Percentiles rank a stretch among this genome's conserved stretches.
Conservation (phyloP, 2,888 invertebrate genomes). For the Agriopis aurantiaria region DNA sequence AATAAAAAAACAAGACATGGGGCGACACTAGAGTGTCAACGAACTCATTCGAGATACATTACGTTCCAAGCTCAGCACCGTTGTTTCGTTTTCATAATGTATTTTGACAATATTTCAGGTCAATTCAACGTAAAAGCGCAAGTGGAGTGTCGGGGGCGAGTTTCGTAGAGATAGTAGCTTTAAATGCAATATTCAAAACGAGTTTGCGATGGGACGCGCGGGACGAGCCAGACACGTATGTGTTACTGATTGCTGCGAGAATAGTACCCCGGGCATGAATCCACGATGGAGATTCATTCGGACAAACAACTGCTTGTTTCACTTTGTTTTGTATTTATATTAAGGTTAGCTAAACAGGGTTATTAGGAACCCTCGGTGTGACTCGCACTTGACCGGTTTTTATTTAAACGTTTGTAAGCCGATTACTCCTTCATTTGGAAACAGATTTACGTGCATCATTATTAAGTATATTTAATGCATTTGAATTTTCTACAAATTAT, state of each 20-base stretch:
- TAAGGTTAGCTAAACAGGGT: not conserved
- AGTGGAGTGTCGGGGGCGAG: slow-evolving; percentile 43
- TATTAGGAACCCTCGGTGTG: too few relatives aligned
- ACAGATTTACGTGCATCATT: too few relatives aligned
- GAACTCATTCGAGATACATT: slow-evolving; percentile 26
- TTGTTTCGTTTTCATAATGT: slow-evolving; percentile 36
- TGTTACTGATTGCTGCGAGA: slow-evolving; percentile 77
- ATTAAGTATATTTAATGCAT: too few relatives aligned
- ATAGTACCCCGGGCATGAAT: slow-evolving; percentile 70
- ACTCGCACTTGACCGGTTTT: too few relatives aligned
- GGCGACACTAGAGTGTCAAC: slow-evolving; percentile 13
- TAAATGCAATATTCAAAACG: slow-evolving; percentile 83
- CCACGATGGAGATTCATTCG: slow-evolving; percentile 60
- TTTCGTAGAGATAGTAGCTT: slow-evolving; percentile 54
- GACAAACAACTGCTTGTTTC: slow-evolving; percentile 50
- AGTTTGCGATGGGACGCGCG: slow-evolving; percentile 69
- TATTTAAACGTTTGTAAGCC: too few relatives aligned
- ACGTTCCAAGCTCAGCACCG: slow-evolving; percentile 18
- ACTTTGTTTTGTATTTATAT: slow-evolving; percentile 41
- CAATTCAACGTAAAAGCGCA: slow-evolving; percentile 45
- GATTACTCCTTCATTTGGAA: too few relatives aligned
- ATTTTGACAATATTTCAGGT: slow-evolving; percentile 41
- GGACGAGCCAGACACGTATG: slow-evolving; percentile 67
- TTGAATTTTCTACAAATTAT: too few relatives aligned
- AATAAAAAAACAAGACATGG: not conserved